Conservation (phyloP, 1,140 invertebrate genomes). For the Macrocentrus cingulum region DNA sequence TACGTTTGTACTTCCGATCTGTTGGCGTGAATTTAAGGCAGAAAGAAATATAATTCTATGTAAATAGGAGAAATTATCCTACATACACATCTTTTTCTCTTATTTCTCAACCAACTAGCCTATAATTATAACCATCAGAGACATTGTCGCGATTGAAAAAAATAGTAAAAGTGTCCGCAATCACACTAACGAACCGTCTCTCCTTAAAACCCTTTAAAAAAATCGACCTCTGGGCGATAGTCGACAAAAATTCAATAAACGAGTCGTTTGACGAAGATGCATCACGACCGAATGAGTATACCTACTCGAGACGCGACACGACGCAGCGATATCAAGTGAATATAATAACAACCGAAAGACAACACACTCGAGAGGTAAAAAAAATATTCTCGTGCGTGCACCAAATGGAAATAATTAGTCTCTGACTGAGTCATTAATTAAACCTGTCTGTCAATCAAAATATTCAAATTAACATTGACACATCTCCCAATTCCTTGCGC, state of each 20-base stretch:
- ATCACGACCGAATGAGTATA: background rate
- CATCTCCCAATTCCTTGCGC: too few species aligned
- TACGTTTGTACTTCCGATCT: conserved; percentile 16
- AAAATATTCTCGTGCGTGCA: too few species aligned
- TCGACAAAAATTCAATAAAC: background rate
- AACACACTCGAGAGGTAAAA: background rate
- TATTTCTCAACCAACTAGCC: background rate
- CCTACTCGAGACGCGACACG: background rate
- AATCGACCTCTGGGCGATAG: too few species aligned
- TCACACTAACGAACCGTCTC: too few species aligned
- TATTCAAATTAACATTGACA: too few species aligned
- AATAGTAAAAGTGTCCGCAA: too few species aligned
- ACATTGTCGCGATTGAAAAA: background rate
- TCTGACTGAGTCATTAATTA: too few species aligned
- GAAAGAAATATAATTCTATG: conserved; percentile 14
- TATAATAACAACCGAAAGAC: background rate
- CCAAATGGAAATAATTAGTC: too few species aligned
- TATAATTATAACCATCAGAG: background rate
- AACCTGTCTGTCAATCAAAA: too few species aligned
- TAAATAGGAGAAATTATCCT: conserved; percentile 9
- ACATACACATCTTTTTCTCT: background rate
- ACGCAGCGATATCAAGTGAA: background rate
- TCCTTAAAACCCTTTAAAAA: too few species aligned
- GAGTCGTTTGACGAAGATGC: background rate
- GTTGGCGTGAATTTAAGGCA: conserved; percentile 11